Evolutionary conservation across 2,113 vertebrate genomes (phyloP), one percentile per base, ranked within the genome.

Genomic region (Podarcis raffonei): DNA sequence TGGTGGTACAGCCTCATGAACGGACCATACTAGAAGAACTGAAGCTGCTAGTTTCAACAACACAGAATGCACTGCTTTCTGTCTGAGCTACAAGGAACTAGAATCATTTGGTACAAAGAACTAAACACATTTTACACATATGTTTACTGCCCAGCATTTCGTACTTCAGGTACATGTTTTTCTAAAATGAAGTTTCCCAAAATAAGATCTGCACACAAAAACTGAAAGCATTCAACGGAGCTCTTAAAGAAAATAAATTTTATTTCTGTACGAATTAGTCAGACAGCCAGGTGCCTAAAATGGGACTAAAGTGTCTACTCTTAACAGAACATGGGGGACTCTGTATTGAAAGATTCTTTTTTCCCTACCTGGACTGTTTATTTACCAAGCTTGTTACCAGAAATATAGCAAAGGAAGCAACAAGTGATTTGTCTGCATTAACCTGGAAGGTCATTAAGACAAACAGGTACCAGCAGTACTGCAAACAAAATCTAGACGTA

Each of bases 281-380:
- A 93, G 86, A 92, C 81, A 94, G 87, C 86, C 85, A 89, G 71
- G 86, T 89, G 81, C 89, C 93, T 69, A 87, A 86, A 85, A 87
- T 48, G 37, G 84, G 90, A 92, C 65, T 89, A 94, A 94, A 57
- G 48, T 87, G 75, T 93, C 22, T 68, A 25, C 68, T 87, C 86
- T 94, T 92, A 91, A 84, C 88, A 25, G 48, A 23, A 94, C 93
- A 89, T 81, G 83, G 13, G 53, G 66, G 12, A 76, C 74, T 76
- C n/a, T 42, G 42, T 77, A 57, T 86, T 66, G 13, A 32, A 32
- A 77, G 18, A 23, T 16, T 37, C 9, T 69, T 68, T 86, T 78
- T 20, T 32, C 89, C 91, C 91, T 59, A 88, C 72, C 0, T 0
- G 81, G 42, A 7, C 18, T 91, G 75, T 18, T 92, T 91, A 74